Percentiles rank a stretch among this genome's conserved stretches.
Evolutionary conservation across 1,140 invertebrate species (phyloP).

Genomic region (Heliconius nattereri): DNA sequence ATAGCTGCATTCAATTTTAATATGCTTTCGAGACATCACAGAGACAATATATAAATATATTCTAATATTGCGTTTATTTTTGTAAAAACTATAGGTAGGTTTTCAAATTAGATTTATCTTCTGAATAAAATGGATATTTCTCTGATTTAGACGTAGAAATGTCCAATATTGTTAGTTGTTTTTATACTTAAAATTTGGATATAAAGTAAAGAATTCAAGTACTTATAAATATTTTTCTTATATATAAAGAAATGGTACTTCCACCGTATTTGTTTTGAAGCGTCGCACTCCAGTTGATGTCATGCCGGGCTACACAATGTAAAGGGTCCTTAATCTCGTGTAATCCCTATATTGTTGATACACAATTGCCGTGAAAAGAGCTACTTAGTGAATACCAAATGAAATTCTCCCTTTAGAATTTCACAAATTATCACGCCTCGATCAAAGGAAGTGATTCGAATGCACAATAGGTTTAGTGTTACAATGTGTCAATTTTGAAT

Average conservation of each 20-base stretch:
- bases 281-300: slow-evolving; percentile 48
- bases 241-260: slow-evolving; percentile 22
- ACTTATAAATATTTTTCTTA: slow-evolving; percentile 4
- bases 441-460: slow-evolving; percentile 69
- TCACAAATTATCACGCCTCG: slow-evolving; percentile 68
- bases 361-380: slow-evolving; percentile 79
- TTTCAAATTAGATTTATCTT: too few species aligned
- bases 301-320: slow-evolving; percentile 47
- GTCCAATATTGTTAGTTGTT: too few species aligned
- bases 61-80: neutral
- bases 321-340: slow-evolving; percentile 63
- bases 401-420: slow-evolving; percentile 50
- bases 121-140: too few species aligned
- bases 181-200: too few species aligned
- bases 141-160: too few species aligned
- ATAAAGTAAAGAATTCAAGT: neutral
- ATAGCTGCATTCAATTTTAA: slow-evolving; percentile 40
- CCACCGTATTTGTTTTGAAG: slow-evolving; percentile 47
- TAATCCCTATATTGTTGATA: slow-evolving; percentile 74
- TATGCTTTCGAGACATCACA: slow-evolving; percentile 21
- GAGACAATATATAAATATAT: neutral
- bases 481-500: slow-evolving; percentile 52
- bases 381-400: slow-evolving; percentile 63
- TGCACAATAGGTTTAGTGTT: slow-evolving; percentile 70
- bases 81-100: too few species aligned